phyloP scores from a whole-genome alignment of 2,888 invertebrate genomes.

The Agrochola lota region DNA sequence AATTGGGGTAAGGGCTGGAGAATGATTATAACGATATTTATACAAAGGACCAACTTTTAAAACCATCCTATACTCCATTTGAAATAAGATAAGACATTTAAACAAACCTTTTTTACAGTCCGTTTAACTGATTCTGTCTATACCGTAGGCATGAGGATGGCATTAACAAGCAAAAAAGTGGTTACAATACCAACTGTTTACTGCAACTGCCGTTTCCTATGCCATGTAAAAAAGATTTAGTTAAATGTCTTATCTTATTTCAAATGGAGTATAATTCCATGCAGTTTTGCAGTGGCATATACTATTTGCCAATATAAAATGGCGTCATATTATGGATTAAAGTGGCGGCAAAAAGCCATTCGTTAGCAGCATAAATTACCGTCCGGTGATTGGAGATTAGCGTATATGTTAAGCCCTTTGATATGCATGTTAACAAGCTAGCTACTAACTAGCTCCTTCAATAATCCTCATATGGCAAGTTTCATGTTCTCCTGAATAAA shows the following conservation, averaged over 20 bases:
- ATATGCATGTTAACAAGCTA: neutral
- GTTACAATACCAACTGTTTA: too few species aligned
- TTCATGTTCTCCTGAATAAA: neutral
- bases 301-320: neutral
- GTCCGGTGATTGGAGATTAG: slow-evolving; percentile 5
- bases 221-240: too few species aligned
- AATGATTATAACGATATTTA: too few species aligned
- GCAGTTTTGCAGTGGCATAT: neutral
- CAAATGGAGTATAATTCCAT: neutral
- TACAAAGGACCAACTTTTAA: neutral
- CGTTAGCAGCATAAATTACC: neutral
- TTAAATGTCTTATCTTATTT: too few species aligned
- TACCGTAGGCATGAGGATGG: too few species aligned
- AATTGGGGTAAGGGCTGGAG: too few species aligned
- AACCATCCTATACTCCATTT: neutral
- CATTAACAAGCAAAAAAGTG: too few species aligned
- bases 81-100: too few species aligned
- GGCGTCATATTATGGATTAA: neutral
- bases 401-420: slow-evolving; percentile 1
- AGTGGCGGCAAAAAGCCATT: neutral
- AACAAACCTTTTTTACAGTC: too few species aligned
- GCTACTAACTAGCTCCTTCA: neutral
- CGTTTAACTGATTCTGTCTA: too few species aligned
- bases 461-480: neutral
- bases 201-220: too few species aligned